These are phyloP conservation scores for Helostoma temminkii DNA, from an alignment of 2,797 vertebrate genomes.

Conservation along the genomic window DNA sequence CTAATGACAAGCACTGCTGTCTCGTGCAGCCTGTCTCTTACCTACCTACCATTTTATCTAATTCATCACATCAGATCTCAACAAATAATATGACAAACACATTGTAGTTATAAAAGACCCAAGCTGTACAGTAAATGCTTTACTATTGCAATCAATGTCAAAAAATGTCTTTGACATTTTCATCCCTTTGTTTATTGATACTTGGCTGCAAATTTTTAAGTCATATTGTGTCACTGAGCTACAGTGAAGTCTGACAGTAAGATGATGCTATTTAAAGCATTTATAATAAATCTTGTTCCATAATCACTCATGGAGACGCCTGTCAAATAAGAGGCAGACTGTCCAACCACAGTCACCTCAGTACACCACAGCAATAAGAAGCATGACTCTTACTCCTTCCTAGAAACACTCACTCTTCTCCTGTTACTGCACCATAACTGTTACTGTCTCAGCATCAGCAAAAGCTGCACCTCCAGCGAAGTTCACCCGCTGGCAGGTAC, in stretches of 20 bases:
- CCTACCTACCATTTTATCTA: no score
- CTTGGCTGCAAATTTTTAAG: no score
- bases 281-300: constrained; percentile 12
- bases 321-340: constrained; percentile 4
- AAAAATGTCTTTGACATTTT: no score
- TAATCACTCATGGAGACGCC: neutral
- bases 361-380: constrained; percentile 2
- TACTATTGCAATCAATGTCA: no score
- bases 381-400: constrained; percentile 1
- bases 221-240: no score
- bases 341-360: neutral
- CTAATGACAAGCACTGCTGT: no score
- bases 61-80: neutral
- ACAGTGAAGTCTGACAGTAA: no score
- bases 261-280: constrained; percentile 3
- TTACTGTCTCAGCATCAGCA: constrained; percentile 16
- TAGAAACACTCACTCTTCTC: constrained; percentile 17
- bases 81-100: neutral
- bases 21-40: no score
- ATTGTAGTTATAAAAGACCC: neutral
- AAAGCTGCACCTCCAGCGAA: no score
- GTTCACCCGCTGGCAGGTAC: no score
- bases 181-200: no score
- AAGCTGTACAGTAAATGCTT: neutral
- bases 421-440: constrained; percentile 21